Evolutionary conservation across 1,140 invertebrate genomes (phyloP).

Genomic region (Ditylenchus dipsaci): DNA sequence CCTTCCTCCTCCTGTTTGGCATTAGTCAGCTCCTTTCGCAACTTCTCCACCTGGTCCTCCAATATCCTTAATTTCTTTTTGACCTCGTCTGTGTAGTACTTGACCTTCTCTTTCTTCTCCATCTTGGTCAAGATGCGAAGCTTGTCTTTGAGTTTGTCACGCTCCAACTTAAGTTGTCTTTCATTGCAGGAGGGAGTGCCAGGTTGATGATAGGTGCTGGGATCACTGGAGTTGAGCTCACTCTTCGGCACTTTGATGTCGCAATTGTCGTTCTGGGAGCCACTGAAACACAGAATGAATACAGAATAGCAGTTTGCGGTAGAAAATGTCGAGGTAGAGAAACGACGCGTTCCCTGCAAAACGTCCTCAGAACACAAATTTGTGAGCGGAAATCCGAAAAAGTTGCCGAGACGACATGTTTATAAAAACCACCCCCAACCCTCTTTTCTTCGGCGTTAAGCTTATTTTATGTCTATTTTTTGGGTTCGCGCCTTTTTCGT

Average conservation of each 20-base stretch:
- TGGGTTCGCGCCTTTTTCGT: too few species aligned
- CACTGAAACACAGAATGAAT: not conserved
- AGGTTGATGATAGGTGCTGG: not conserved
- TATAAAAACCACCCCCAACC: too few species aligned
- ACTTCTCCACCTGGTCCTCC: constrained; percentile 37
- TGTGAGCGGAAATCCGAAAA: too few species aligned
- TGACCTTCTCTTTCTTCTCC: constrained; percentile 31
- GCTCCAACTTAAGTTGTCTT: constrained; percentile 13
- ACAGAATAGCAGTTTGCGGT: too few species aligned
- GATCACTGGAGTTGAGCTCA: not conserved
- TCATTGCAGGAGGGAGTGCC: not conserved
- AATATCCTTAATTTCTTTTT: constrained; percentile 34
- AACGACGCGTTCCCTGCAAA: too few species aligned
- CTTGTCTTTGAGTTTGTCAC: constrained; percentile 23
- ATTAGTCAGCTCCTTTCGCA: constrained; percentile 36
- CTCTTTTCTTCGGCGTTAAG: too few species aligned
- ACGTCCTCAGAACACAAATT: too few species aligned
- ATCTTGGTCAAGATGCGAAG: constrained; percentile 11
- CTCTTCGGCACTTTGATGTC: not conserved
- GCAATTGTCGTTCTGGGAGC: not conserved
- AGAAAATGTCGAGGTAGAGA: too few species aligned
- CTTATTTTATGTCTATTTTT: too few species aligned
- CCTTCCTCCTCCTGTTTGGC: constrained; percentile 81
- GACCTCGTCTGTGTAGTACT: constrained; percentile 37
- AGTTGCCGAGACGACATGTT: too few species aligned